phyloP scores from a whole-genome alignment of 2,797 vertebrate species.

The Holocentrus rufus region DNA sequence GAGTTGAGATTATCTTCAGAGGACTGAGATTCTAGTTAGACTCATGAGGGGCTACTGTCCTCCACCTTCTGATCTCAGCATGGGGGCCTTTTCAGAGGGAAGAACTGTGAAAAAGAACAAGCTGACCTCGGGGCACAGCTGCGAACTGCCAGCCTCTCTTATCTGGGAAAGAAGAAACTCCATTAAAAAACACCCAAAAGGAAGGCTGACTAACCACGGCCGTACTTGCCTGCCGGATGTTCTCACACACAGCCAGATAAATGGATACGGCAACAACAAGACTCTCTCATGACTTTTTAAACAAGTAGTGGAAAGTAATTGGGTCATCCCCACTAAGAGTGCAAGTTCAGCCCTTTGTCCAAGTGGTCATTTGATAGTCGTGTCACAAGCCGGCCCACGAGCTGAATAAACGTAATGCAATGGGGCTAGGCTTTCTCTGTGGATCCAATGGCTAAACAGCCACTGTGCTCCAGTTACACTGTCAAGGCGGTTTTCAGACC shows the following conservation, averaged over 20 bases:
- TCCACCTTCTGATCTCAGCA: slow-evolving; percentile 6
- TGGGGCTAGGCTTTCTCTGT: slow-evolving; percentile 12
- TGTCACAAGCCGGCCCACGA: slow-evolving; percentile 42
- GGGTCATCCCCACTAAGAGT: slow-evolving; percentile 43
- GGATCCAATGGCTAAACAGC: slow-evolving; percentile 2
- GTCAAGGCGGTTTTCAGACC: not conserved
- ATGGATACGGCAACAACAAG: slow-evolving; percentile 23
- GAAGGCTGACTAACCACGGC: not conserved
- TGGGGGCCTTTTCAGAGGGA: not conserved
- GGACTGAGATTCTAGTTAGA: slow-evolving; percentile 1
- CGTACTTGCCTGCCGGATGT: not conserved
- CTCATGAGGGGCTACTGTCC: not conserved
- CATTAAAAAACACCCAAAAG: not conserved
- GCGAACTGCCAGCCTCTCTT: slow-evolving; percentile 13
- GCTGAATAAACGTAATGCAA: slow-evolving; percentile 30
- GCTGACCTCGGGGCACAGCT: slow-evolving; percentile 12
- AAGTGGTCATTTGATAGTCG: slow-evolving; percentile 47
- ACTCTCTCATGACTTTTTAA: slow-evolving; percentile 39
- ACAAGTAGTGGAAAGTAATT: slow-evolving; percentile 46
- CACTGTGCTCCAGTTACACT: slow-evolving; percentile 5
- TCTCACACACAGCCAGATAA: slow-evolving; percentile 24
- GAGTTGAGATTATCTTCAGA: not conserved
- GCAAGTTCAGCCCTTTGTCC: slow-evolving; percentile 50
- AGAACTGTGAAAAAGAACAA: not conserved
- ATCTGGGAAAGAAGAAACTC: slow-evolving; percentile 7